Percentiles rank a stretch among this genome's conserved stretches.
Conservation (phyloP, 2,888 invertebrate species). For the Cheiracanthium punctorium region DNA sequence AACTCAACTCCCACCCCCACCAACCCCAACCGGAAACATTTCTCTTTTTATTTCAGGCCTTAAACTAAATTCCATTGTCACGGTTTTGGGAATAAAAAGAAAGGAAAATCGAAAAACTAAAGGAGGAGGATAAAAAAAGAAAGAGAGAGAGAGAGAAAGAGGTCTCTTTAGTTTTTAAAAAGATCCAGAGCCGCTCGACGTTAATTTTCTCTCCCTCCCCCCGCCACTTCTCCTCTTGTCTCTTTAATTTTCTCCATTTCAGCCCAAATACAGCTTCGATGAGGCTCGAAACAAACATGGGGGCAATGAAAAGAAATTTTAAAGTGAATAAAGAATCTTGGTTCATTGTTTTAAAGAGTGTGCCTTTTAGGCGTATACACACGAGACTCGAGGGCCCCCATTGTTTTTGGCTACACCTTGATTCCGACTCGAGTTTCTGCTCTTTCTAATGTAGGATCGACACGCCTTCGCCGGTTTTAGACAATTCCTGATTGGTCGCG, state of each 20-base stretch:
- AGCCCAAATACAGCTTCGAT: conserved; percentile 51
- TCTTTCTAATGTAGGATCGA: conserved; percentile 40
- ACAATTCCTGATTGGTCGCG: conserved; percentile 56
- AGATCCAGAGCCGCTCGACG: conserved; percentile 12
- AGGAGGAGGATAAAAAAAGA: background rate
- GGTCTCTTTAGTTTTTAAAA: conserved; percentile 12
- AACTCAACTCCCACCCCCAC: conserved; percentile 20
- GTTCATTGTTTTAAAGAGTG: conserved; percentile 52
- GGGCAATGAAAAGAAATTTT: conserved; percentile 35
- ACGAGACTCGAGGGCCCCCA: conserved; percentile 29
- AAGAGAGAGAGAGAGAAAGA: background rate
- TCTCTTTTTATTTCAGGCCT: conserved; percentile 52
- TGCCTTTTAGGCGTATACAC: conserved; percentile 50
- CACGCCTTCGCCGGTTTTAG: conserved; percentile 39
- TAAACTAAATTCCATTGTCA: conserved; percentile 56
- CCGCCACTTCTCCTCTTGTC: conserved; percentile 1
- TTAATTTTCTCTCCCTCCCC: conserved; percentile 52
- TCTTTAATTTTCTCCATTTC: conserved; percentile 49
- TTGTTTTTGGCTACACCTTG: conserved; percentile 63
- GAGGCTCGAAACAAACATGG: conserved; percentile 54
- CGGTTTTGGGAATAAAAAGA: background rate
- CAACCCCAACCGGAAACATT: conserved; percentile 44
- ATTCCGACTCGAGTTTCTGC: background rate
- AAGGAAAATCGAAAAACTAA: no score
- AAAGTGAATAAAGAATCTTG: conserved; percentile 29